Evolutionary conservation across 2,113 vertebrate species (phyloP).

Genomic region (Anthoscopus minutus): DNA sequence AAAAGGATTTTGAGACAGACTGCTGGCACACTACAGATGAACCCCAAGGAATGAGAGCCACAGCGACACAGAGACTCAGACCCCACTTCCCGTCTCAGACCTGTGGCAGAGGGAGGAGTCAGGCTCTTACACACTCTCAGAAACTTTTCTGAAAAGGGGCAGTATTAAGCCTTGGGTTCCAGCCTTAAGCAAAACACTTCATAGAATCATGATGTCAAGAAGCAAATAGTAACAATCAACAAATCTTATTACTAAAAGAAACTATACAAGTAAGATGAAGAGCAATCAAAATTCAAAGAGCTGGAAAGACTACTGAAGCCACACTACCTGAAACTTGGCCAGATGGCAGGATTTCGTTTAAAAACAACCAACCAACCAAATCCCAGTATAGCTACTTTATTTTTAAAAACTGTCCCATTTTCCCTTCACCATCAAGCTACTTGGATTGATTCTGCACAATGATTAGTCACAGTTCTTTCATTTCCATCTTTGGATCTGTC

Average conservation of each 20-base stretch:
- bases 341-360: not conserved
- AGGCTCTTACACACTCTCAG: not conserved
- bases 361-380: not conserved
- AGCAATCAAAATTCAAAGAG: not conserved
- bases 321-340: not conserved
- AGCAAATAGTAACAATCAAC: not conserved
- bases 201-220: not conserved
- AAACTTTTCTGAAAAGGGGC: not conserved
- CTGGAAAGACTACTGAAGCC: not conserved
- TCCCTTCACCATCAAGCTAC: not conserved
- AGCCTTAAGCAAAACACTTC: not conserved
- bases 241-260: not conserved
- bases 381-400: not conserved
- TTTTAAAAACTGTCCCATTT: not conserved
- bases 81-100: not conserved
- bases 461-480: not conserved
- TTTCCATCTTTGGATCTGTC: not conserved
- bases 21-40: not conserved
- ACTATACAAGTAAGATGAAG: not conserved
- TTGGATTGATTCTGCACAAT: not conserved
- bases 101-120: not conserved
- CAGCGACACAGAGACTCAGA: not conserved
- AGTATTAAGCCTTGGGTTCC: not conserved
- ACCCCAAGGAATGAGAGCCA: not conserved
- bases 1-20: not conserved